phyloP scores from a whole-genome alignment of 2,888 invertebrate species.

The Aproaerema taeniolella region DNA sequence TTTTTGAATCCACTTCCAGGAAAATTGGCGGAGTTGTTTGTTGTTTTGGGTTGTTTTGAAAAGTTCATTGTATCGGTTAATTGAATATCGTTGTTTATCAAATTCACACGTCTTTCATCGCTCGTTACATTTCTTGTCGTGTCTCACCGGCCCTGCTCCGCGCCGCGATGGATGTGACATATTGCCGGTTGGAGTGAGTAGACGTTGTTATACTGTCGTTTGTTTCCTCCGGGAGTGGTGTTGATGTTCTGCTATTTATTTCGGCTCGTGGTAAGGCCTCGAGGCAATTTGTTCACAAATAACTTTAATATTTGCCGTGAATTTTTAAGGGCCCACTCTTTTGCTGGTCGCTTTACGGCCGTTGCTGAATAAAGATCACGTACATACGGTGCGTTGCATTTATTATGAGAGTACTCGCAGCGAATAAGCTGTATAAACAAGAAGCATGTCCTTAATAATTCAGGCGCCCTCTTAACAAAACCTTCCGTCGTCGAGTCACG shows the following conservation, averaged over 20 bases:
- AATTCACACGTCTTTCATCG: background rate
- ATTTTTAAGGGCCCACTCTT: background rate
- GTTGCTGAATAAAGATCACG: background rate
- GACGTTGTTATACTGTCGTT: background rate
- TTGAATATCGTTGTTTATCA: conserved; percentile 11
- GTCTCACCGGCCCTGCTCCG: background rate
- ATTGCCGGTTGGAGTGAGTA: background rate
- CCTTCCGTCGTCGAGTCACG: no score
- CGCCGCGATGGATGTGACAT: background rate
- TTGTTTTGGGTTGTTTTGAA: conserved; percentile 2
- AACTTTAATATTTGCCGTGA: no score
- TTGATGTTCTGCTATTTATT: background rate
- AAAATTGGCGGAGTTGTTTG: no score
- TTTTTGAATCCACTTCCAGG: no score
- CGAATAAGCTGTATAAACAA: conserved; percentile 5
- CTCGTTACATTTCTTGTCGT: background rate
- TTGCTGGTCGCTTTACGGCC: no score
- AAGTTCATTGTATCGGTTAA: conserved; percentile 9
- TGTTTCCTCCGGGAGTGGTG: background rate
- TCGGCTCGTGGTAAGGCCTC: background rate
- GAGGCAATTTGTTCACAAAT: background rate
- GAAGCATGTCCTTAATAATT: conserved; percentile 5
- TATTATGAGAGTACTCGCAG: background rate
- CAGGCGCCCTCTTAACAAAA: conserved; percentile 5
- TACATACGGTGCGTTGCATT: background rate